Evolutionary conservation across 2,888 invertebrate species (phyloP).

Genomic region (Pyralis farinalis): DNA sequence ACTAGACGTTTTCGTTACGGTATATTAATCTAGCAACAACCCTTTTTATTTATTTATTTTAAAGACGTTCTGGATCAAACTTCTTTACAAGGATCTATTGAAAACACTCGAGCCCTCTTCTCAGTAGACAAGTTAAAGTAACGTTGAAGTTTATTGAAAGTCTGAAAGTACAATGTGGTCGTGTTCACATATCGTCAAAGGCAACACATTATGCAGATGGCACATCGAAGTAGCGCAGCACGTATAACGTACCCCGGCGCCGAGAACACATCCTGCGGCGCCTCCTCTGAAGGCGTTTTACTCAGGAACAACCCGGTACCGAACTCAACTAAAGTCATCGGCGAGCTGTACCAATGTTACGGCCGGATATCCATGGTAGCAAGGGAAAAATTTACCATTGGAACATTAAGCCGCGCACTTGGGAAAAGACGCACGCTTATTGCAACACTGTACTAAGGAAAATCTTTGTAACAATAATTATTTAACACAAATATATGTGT

Average conservation of each 20-base stretch:
- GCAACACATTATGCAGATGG: conserved; percentile 57
- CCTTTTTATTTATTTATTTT: too few relatives aligned
- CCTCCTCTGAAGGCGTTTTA: conserved; percentile 96
- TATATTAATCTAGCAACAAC: too few relatives aligned
- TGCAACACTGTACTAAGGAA: too few relatives aligned
- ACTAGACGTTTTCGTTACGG: too few relatives aligned
- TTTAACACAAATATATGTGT: too few relatives aligned
- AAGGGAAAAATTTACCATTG: conserved; percentile 63
- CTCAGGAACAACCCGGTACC: conserved; percentile 95
- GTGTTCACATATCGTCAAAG: conserved; percentile 37
- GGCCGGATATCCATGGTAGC: conserved; percentile 72
- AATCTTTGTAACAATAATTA: too few relatives aligned
- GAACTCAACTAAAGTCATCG: conserved; percentile 97
- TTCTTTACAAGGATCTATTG: too few relatives aligned
- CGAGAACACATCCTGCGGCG: conserved; percentile 82
- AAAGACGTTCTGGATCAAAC: too few relatives aligned
- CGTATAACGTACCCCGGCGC: conserved; percentile 82
- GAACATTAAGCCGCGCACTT: conserved; percentile 44
- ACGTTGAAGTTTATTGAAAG: conserved; percentile 8
- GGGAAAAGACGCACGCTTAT: neutral
- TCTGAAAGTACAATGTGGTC: conserved; percentile 22
- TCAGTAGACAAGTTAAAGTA: conserved; percentile 10
- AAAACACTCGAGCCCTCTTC: too few relatives aligned
- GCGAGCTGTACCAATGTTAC: conserved; percentile 83
- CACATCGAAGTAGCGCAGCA: conserved; percentile 51